Evolutionary conservation across 2,113 vertebrate genomes (phyloP), one percentile per base, ranked within the genome.

Genomic region (Clinocottus analis): DNA sequence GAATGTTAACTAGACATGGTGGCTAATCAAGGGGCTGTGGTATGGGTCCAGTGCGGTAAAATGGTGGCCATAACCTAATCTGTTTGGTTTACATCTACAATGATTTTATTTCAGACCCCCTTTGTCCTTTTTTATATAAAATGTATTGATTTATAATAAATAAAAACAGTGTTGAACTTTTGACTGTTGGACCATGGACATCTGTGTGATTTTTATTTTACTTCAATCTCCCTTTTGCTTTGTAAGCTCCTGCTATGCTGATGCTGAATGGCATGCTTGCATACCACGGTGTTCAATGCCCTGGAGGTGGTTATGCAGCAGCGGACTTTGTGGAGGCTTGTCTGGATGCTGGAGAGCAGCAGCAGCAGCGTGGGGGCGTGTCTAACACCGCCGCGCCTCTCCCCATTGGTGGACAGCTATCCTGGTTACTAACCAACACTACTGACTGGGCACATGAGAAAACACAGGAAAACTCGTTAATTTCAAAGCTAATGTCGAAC

Each of bases 111-210:
- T 94, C 90, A 89, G 89, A 89, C 83, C 76, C 79, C 82, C 37
- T 80, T 85, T 90, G 60, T 84, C 88, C 80, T 87, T 90, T 89
- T 92, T 91, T 94, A 94, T 93, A 94, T 93, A 89, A 94, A 93
- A 93, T 94, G 93, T 94, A 91, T 91, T 94, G 91, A 90, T 95
- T 95, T 95, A 92, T 94, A 94, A 94, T 89, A 76, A 94, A 95
- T 94, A 95, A 95, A 91, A 93, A 93, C 91, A 84, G 94, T 94
- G 93, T 94, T 95, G 82, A 90, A 88, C 86, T 91, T 91, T 91
- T 90, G 83, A 85, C 80, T 87, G 84, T 84, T 88, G 67, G 83
- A 17, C 63, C 72, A 63, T 67, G 12, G 59, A 75, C 59, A 23
- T 81, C 33, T 67, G 55, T 55, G 49, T 70, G 5, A 23, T 45